A percentile compares a stretch with the other conserved stretches of the same genome.
phyloP scores from a whole-genome alignment of 2,113 vertebrate species.

The Marcusenius ussheri region DNA sequence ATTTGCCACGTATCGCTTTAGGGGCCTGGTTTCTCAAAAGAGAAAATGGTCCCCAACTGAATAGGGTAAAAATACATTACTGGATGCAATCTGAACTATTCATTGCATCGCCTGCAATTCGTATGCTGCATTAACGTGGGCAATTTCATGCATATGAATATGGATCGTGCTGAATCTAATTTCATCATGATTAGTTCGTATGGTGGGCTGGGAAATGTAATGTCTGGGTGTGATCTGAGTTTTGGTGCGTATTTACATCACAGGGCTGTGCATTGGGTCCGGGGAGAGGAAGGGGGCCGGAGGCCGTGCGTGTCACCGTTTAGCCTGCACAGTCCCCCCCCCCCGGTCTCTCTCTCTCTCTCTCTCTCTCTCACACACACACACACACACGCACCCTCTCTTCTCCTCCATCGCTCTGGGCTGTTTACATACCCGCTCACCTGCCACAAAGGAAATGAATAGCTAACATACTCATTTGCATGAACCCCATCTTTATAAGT shows the following conservation, averaged over 20 bases:
- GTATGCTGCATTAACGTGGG: slow-evolving; percentile 92
- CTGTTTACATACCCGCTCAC: slow-evolving; percentile 73
- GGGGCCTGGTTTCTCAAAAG: slow-evolving; percentile 66
- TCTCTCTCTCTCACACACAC: slow-evolving; percentile 47
- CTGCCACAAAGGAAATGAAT: slow-evolving; percentile 85
- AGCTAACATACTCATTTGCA: slow-evolving; percentile 86
- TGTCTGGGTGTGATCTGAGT: slow-evolving; percentile 71
- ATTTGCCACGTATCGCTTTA: slow-evolving; percentile 85
- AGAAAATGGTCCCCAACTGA: slow-evolving; percentile 65
- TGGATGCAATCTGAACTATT: slow-evolving; percentile 88
- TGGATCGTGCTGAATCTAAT: slow-evolving; percentile 98
- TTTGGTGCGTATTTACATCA: slow-evolving; percentile 75
- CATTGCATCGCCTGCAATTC: slow-evolving; percentile 84
- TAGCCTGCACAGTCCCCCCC: neutral
- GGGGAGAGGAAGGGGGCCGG: slow-evolving; percentile 35
- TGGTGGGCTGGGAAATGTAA: slow-evolving; percentile 59
- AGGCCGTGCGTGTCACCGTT: slow-evolving; percentile 54
- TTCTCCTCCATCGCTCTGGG: slow-evolving; percentile 77
- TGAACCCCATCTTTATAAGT: slow-evolving; percentile 73
- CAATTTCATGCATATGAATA: slow-evolving; percentile 99
- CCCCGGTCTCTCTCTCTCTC: too few relatives aligned
- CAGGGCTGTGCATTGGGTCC: slow-evolving; percentile 46
- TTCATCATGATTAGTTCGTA: slow-evolving; percentile 99
- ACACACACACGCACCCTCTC: slow-evolving; percentile 47
- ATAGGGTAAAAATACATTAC: slow-evolving; percentile 86